Percentiles rank a stretch among this genome's conserved stretches.
Evolutionary conservation across 2,113 vertebrate genomes (phyloP).

Genomic region (Onychostoma macrolepis): DNA sequence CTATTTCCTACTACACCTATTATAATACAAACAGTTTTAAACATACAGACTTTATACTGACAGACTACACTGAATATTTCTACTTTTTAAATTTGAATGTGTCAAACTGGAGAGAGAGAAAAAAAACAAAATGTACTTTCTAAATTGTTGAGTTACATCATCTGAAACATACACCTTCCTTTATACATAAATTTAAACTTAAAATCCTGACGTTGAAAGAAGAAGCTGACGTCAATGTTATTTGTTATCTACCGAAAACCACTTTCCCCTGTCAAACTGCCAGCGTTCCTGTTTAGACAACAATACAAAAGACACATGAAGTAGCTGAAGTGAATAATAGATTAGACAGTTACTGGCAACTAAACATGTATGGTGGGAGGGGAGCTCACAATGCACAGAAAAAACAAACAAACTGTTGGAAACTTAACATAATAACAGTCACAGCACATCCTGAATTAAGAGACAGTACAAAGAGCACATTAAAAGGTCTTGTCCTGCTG

Average conservation of each 20-base stretch:
- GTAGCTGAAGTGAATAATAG: conserved; percentile 7
- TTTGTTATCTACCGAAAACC: not conserved
- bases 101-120: not conserved
- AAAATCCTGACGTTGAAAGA: not conserved
- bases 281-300: not conserved
- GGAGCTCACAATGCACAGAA: not conserved
- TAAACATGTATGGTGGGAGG: not conserved
- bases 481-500: not conserved
- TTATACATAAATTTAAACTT: not conserved
- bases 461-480: not conserved
- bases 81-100: not conserved
- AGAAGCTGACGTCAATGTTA: not conserved
- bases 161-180: not conserved
- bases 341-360: not conserved
- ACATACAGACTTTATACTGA: not conserved
- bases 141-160: not conserved
- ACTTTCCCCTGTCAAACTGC: not conserved
- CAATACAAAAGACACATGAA: not conserved
- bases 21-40: not conserved
- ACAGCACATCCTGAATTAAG: not conserved
- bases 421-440: not conserved
- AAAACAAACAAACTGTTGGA: not conserved
- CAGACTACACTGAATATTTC: not conserved
- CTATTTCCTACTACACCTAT: not conserved
- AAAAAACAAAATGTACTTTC: not conserved